Evolutionary conservation across 2,113 vertebrate species (phyloP), one percentile per base, ranked within the genome.

Genomic region (Dicrurus megarhynchus): DNA sequence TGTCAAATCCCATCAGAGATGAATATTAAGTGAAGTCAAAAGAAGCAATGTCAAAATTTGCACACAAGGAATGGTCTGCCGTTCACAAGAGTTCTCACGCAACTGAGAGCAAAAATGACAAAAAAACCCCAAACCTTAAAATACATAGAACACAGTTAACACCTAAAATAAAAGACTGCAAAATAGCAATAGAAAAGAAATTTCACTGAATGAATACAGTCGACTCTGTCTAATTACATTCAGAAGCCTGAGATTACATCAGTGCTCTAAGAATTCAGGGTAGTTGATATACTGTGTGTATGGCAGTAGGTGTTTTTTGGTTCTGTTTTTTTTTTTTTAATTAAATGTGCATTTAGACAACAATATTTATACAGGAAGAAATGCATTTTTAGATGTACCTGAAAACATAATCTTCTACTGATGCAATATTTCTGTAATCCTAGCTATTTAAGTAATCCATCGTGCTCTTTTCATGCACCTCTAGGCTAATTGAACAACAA

Each of bases 231-330:
- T 6, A 20, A n/a, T 46, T 49, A 13, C 9, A 27, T 60, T 69
- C 19, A 39, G 6, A 52, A 77, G 3, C 44, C 13, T 35, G 21
- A 82, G 33, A 46, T 68, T 4, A 63, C 91, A 75, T 63, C 44
- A 67, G 16, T 41, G 8, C 5, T 74, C 11, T 47, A 60, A 70
- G 21, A 30, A 52, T 6, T 23, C 26, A 69, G 28, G 10, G 21
- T 56, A 70, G 11, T 16, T 67, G 22, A 84, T 32, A 59, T 9
- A 55, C 16, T 28, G 1, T 32, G 8, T 61, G 7, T 70, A 27
- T 22, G 33, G 24, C 5, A 90, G n/a, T 0, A 49, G 7, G 39
- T 39, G 4, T 0, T 3, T 47, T 52, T 63, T 57, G 22, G 0
- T 44, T n/a, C 12, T 47, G 3, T 7, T 24, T 46, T 46, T 37